Base-by-base conservation (phyloP, 2,113 vertebrate genomes). In the Scomber scombrus region DNA sequence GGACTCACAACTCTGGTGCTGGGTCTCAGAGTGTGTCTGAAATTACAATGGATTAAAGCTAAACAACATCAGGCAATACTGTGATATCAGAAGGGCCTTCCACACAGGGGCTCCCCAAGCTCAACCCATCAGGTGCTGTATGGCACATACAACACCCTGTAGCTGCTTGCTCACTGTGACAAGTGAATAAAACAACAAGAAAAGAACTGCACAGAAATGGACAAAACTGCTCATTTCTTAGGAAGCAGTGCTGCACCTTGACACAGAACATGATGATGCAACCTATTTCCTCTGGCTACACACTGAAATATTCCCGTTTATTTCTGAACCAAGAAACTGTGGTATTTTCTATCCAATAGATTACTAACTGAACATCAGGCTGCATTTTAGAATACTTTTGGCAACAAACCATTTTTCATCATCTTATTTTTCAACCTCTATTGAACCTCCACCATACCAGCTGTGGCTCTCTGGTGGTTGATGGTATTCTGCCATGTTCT, bases 21-120 rank as follows among this genome's bases (percentile, higher is more conserved):
- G 46, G 65, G 16, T 54, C 19, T 65, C 47, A 19, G 23, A 75
- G 49, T 75, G 50, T 57, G n/a, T 73, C 66, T 81, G 66, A 88
- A 76, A 84, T 84, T 40, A 52, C 58, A 80, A 68, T 72, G 60
- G 65, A 71, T 58, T 67, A 23, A 21, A 63, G 72, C 52, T 47
- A 83, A 75, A 75, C 70, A 23, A 80, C 55, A 68, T 62, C 55
- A 61, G 69, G 61, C 64, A 58, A 15, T n/a, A 13, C 45, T 60
- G 6, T 55, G 43, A 34, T 81, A 78, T 60, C 11, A 81, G 50
- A 68, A 52, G 60, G 13, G 51, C 26, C 9, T 43, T 8, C 43
- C 31, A 73, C 60, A 68, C 43, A 71, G 73, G 72, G 55, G 65
- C 75, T 81, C 60, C 76, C 64, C 15, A 13, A 58, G 54, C 14